Base-by-base conservation (phyloP, 35 echinoderm and acorn worm genomes). In the Holothuria glaberrima region DNA sequence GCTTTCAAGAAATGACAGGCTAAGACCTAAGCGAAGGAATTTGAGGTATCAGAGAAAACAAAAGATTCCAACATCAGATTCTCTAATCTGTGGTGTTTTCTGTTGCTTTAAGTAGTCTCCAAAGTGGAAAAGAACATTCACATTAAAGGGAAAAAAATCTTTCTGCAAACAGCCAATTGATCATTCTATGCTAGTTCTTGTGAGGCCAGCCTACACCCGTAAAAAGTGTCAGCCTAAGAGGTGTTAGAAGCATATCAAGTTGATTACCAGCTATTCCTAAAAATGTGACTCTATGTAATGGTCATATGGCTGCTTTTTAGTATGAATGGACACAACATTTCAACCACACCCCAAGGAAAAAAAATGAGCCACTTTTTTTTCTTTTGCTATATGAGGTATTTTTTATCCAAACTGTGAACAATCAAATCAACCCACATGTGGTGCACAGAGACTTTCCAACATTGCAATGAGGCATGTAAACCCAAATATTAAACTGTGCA, bases 1-100 rank as follows among this genome's bases (percentile, higher is more conserved):
- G 85, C 85, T 87, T 87, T 87, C 85, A 87, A 71, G 85, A 48
- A 50, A 48, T 87, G 85, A 87, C 85, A 87, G 57, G 74, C 74
- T 48, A 28, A 78, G 74, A 78, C 74, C 74, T 48, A 48, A 78
- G 74, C 74, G 74, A 78, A 78, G 74, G 74, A 78, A 78, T 78
- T 78, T 78, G 74, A 78, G 74, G 74, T 48, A 78, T 78, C 50
- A 78, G 74, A 78, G 25, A 78, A 78, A 78, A 78, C 74, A 78
- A 78, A 78, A 78, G 74, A 78, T 78, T 33, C 74, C 74, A 41
- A 48, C 74, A 78, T 78, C 74, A 78, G 38, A 78, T 48, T 78
- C 50, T 48, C 74, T 78, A 24, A 48, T 78, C 74, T 78, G 38
- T 78, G 38, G 44, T 22, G 50, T 54, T 54, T 54, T 54, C 50